Evolutionary conservation across 2,797 vertebrate species (phyloP).

Genomic region (Arvicola amphibius): DNA sequence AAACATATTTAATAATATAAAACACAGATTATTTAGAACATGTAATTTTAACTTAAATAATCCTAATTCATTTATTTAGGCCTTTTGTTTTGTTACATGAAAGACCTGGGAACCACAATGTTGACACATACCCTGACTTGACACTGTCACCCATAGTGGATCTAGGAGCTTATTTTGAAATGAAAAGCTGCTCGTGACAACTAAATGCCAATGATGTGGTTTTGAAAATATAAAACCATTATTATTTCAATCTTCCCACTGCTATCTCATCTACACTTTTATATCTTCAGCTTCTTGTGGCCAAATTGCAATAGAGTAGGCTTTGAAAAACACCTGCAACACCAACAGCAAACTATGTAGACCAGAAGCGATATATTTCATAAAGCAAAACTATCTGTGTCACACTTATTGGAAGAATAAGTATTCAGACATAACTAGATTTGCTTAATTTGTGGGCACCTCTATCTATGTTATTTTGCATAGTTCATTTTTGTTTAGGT

Average conservation of each 20-base stretch:
- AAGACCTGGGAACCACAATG: constrained; percentile 80
- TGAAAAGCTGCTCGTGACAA: constrained; percentile 86
- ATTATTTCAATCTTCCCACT: constrained; percentile 78
- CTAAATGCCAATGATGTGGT: constrained; percentile 80
- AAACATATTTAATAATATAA: constrained; percentile 78
- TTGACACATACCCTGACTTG: constrained; percentile 84
- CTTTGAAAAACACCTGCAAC: constrained; percentile 54
- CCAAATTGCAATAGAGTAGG: constrained; percentile 72
- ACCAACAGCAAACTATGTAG: constrained; percentile 77
- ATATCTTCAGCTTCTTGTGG: constrained; percentile 49
- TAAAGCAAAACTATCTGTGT: constrained; percentile 76
- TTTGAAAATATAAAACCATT: constrained; percentile 84
- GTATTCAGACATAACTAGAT: constrained; percentile 66
- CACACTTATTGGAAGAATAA: constrained; percentile 41
- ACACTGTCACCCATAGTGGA: constrained; percentile 78
- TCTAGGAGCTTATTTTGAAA: constrained; percentile 83
- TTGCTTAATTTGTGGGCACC: background rate
- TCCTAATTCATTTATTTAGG: constrained; percentile 79
- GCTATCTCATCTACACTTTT: background rate
- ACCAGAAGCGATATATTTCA: constrained; percentile 73
- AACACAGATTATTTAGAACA: constrained; percentile 82
- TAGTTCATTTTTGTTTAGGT: constrained; percentile 65
- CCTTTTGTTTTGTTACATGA: constrained; percentile 83
- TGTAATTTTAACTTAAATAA: constrained; percentile 84
- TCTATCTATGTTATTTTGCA: constrained; percentile 55